Percentiles rank a stretch among this genome's conserved stretches.
These are phyloP conservation scores for Xanthorhoe spadicearia DNA, from an alignment of 2,888 invertebrate genomes.

Conservation along the genomic window DNA sequence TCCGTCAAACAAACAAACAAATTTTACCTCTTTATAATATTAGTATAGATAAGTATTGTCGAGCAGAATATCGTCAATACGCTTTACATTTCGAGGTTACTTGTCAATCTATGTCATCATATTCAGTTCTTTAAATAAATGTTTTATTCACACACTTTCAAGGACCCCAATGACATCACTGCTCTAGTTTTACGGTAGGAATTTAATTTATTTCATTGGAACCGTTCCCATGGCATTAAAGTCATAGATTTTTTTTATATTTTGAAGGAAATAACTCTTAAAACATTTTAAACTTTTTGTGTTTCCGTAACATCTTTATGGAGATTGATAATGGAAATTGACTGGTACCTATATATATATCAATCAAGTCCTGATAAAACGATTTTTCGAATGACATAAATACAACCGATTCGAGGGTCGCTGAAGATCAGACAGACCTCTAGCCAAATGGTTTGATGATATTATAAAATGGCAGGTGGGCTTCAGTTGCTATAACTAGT, in stretches of 20 bases:
- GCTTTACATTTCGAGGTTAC: neutral
- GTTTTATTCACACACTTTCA: constrained; percentile 24
- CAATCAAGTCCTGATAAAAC: too few species aligned
- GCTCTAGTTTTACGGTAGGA: constrained; percentile 14
- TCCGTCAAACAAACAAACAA: too few species aligned
- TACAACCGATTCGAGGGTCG: too few species aligned
- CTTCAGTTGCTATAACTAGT: too few species aligned
- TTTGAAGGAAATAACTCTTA: neutral
- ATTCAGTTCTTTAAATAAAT: constrained; percentile 12
- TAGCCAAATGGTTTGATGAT: too few species aligned
- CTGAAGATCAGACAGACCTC: too few species aligned
- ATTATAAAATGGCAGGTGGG: too few species aligned
- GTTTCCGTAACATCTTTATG: neutral
- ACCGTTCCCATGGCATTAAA: constrained; percentile 7
- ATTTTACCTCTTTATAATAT: too few species aligned
- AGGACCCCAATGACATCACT: constrained; percentile 29
- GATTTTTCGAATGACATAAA: too few species aligned
- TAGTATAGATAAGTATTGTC: neutral
- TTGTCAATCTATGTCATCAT: neutral
- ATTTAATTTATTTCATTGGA: constrained; percentile 25
- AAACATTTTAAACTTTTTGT: neutral
- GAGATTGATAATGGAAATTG: too few species aligned
- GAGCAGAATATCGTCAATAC: neutral
- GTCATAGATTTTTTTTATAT: neutral
- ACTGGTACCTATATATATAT: too few species aligned